These are phyloP conservation scores for Hoplostethus atlanticus DNA, from an alignment of 2,797 vertebrate species.

Conservation along the genomic window DNA sequence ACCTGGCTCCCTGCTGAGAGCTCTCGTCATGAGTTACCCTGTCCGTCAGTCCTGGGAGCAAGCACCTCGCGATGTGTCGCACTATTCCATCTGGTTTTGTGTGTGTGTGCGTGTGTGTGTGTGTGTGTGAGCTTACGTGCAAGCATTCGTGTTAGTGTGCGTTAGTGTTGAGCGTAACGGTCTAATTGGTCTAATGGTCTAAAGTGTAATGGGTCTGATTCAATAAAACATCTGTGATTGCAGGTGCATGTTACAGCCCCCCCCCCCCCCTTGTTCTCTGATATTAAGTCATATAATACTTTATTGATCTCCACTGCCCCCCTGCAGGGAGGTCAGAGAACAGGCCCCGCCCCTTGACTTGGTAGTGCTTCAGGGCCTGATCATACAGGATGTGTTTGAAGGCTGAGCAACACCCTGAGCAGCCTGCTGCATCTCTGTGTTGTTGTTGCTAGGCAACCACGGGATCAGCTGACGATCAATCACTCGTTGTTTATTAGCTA, in stretches of 20 bases:
- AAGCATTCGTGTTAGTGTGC: not conserved
- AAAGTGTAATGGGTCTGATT: not conserved
- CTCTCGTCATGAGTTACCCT: conserved; percentile 37
- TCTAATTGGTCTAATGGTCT: too few species aligned
- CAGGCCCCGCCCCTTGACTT: conserved; percentile 33
- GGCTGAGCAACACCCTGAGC: too few species aligned
- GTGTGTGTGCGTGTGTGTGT: conserved; percentile 1
- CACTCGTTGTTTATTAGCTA: too few species aligned
- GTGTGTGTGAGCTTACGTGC: not conserved
- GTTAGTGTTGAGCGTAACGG: not conserved
- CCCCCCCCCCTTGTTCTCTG: conserved; percentile 36
- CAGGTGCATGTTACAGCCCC: not conserved
- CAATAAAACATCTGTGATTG: not conserved
- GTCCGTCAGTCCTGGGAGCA: conserved; percentile 14
- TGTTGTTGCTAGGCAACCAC: not conserved
- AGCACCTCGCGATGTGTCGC: conserved; percentile 25
- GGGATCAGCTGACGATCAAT: too few species aligned
- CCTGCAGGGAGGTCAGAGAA: conserved; percentile 1
- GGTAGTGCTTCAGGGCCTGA: too few species aligned
- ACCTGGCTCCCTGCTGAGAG: conserved; percentile 40
- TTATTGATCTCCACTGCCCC: conserved; percentile 48
- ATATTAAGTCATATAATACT: conserved; percentile 49
- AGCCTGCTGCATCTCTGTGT: not conserved
- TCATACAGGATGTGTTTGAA: too few species aligned
- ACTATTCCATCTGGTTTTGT: conserved; percentile 38